Percentiles rank a stretch among this genome's conserved stretches.
phyloP scores from a whole-genome alignment of 1,140 invertebrate species.

The Glomeris maerens region DNA sequence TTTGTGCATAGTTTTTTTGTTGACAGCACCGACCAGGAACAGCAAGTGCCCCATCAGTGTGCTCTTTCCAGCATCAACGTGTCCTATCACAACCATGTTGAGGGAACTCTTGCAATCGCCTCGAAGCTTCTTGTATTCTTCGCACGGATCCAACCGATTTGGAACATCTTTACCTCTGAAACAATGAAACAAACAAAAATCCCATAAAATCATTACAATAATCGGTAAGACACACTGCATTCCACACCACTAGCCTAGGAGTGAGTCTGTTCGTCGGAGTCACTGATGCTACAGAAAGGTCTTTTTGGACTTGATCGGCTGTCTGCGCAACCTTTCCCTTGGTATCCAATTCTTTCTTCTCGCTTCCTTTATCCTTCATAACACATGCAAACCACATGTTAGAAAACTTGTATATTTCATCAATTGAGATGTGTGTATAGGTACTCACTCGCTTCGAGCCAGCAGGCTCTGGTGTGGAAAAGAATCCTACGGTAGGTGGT shows the following conservation, averaged over 20 bases:
- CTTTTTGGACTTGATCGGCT: neutral
- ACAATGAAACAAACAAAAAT: too few species aligned
- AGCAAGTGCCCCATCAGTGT: slow-evolving; percentile 93
- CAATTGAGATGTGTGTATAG: too few species aligned
- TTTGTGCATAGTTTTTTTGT: slow-evolving; percentile 83
- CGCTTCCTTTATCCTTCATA: too few species aligned
- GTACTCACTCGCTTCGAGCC: too few species aligned
- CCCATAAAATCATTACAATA: neutral
- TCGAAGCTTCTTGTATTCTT: slow-evolving; percentile 51
- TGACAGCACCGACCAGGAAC: slow-evolving; percentile 76
- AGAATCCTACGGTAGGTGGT: too few species aligned
- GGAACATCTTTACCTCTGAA: too few species aligned
- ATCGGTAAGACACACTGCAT: neutral
- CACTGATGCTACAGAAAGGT: neutral
- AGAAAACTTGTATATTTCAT: too few species aligned
- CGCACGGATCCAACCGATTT: slow-evolving; percentile 16
- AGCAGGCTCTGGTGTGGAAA: too few species aligned
- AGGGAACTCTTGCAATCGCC: slow-evolving; percentile 61
- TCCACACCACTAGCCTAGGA: neutral
- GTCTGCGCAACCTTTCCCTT: too few species aligned
- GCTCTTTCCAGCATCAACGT: slow-evolving; percentile 98
- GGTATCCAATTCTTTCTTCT: too few species aligned
- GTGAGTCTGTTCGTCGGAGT: neutral
- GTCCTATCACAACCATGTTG: slow-evolving; percentile 91
- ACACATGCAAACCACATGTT: too few species aligned